These are phyloP conservation scores for Octopus sinensis DNA, from an alignment of 1,140 invertebrate species.

Conservation along the genomic window DNA sequence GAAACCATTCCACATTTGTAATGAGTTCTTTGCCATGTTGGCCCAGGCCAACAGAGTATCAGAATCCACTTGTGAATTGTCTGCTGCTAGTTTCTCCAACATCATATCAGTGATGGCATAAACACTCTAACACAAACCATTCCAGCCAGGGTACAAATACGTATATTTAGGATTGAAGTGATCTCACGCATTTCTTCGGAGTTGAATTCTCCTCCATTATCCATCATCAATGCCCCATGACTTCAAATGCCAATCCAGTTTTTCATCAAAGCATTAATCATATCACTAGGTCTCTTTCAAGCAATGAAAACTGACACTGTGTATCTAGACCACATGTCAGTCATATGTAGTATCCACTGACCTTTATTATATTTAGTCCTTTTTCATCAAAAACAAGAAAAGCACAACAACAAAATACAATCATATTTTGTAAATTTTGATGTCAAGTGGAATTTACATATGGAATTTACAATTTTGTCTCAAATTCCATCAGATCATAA, in stretches of 20 bases:
- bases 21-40: conserved; percentile 30
- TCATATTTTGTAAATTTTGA: too few species aligned
- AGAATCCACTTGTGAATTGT: conserved; percentile 1
- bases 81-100: conserved; percentile 20
- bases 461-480: too few species aligned
- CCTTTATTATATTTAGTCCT: neutral
- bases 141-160: conserved; percentile 28
- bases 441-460: too few species aligned
- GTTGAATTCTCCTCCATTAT: conserved; percentile 32
- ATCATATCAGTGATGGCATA: conserved; percentile 26
- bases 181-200: conserved; percentile 31
- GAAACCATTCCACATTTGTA: conserved; percentile 35
- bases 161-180: conserved; percentile 27
- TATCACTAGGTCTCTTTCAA: conserved; percentile 23
- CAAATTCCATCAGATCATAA: too few species aligned
- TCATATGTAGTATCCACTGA: conserved; percentile 31
- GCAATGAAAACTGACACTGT: conserved; percentile 24
- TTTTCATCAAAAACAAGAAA: too few species aligned
- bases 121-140: conserved; percentile 27
- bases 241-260: conserved; percentile 30
- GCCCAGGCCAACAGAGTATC: conserved; percentile 26
- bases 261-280: conserved; percentile 29
- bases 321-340: conserved; percentile 32
- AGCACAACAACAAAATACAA: too few species aligned
- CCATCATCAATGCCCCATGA: conserved; percentile 28